Evolutionary conservation across 1,140 invertebrate genomes (phyloP).

Genomic region (Colletes gigas): DNA sequence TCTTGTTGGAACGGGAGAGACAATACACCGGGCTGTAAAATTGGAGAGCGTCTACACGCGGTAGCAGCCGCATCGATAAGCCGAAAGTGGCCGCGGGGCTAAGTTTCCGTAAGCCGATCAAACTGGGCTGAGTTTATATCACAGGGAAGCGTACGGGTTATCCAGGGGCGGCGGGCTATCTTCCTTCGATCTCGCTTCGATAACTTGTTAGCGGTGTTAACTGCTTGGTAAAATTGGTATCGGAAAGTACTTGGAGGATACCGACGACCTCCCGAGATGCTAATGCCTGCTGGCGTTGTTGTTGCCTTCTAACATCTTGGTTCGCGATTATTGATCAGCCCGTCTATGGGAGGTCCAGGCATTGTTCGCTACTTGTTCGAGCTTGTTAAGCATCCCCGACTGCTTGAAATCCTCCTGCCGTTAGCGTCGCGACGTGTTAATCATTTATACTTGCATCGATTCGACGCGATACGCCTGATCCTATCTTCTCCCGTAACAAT

Average conservation of each 20-base stretch:
- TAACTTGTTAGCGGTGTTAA: constrained; percentile 65
- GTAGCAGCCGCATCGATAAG: constrained; percentile 23
- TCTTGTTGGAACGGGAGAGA: constrained; percentile 7
- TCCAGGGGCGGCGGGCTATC: constrained; percentile 46
- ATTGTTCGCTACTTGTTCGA: not conserved
- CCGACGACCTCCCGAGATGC: constrained; percentile 8
- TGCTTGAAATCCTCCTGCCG: too few relatives aligned
- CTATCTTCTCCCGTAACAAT: too few relatives aligned
- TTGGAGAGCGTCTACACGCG: not conserved
- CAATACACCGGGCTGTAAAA: constrained; percentile 36
- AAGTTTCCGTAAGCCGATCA: constrained; percentile 66
- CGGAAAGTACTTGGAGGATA: constrained; percentile 36
- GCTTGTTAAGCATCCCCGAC: not conserved
- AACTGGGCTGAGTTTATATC: constrained; percentile 60
- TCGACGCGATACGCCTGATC: too few relatives aligned
- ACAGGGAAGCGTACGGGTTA: constrained; percentile 28
- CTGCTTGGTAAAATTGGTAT: constrained; percentile 65
- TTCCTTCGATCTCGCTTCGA: constrained; percentile 64
- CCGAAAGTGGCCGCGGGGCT: constrained; percentile 56
- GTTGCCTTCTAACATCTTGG: not conserved
- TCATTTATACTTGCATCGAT: too few relatives aligned
- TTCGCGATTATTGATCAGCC: constrained; percentile 5
- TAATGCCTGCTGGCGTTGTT: not conserved
- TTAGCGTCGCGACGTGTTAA: too few relatives aligned
- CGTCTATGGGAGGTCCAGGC: not conserved